phyloP scores from a whole-genome alignment of 2,888 invertebrate genomes.

The Synergus itoensis region DNA sequence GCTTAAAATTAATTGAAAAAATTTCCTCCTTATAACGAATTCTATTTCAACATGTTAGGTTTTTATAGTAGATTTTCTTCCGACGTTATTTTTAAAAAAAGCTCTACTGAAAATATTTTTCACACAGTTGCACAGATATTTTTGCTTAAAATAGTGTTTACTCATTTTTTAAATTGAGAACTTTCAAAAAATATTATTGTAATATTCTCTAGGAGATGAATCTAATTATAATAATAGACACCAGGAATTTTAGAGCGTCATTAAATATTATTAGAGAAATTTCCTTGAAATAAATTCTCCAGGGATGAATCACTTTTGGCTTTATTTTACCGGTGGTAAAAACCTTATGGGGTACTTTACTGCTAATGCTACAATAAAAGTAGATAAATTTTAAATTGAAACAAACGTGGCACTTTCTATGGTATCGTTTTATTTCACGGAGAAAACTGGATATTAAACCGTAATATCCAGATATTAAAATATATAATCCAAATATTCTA shows the following conservation, averaged over 20 bases:
- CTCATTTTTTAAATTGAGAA: background rate
- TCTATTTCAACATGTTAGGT: background rate
- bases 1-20: background rate
- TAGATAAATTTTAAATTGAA: background rate
- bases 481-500: no score
- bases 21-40: background rate
- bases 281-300: constrained; percentile 13
- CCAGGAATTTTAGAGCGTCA: constrained; percentile 6
- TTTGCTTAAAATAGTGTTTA: background rate
- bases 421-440: background rate
- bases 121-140: background rate
- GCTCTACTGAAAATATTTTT: background rate
- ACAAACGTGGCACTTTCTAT: background rate
- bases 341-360: background rate
- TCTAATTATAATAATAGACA: constrained; percentile 13
- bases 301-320: constrained; percentile 13
- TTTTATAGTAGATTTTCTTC: constrained; percentile 1
- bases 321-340: background rate
- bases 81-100: background rate
- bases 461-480: no score
- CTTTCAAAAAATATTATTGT: background rate
- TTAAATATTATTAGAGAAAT: constrained; percentile 11
- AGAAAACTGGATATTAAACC: no score
- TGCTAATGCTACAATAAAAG: background rate
- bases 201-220: background rate